Conservation (phyloP, 1,140 invertebrate species). For the Aphidius ervi region DNA sequence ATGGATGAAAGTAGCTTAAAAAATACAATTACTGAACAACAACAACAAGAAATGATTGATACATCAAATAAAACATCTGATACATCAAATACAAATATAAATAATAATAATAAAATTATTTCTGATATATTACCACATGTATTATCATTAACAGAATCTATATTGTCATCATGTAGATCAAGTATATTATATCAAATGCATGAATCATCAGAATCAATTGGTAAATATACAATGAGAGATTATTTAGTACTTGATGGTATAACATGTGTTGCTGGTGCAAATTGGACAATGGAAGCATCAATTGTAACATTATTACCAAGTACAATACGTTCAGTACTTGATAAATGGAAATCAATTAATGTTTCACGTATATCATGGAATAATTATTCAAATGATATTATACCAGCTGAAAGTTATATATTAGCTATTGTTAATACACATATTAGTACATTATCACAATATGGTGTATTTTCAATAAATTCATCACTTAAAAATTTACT, state of each 20-base stretch:
- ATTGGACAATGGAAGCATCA: conserved; percentile 55
- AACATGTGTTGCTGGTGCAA: conserved; percentile 59
- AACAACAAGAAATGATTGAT: conserved; percentile 20
- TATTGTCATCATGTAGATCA: conserved; percentile 53
- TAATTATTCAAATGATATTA: conserved; percentile 71
- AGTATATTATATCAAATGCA: conserved; percentile 57
- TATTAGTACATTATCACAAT: conserved; percentile 57
- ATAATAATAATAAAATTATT: conserved; percentile 41
- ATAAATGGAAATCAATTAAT: conserved; percentile 61
- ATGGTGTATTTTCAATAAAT: conserved; percentile 60
- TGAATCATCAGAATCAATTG: conserved; percentile 50
- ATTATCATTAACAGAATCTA: conserved; percentile 59
- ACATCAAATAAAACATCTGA: conserved; percentile 33
- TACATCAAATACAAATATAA: conserved; percentile 19
- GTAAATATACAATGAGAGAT: conserved; percentile 53
- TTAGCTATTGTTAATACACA: conserved; percentile 60
- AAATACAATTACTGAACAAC: conserved; percentile 24
- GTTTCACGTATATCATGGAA: conserved; percentile 57
- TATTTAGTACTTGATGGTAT: conserved; percentile 57
- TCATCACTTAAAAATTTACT: conserved; percentile 66
- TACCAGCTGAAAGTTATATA: conserved; percentile 78
- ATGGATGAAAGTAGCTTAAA: conserved; percentile 54
- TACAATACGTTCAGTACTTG: conserved; percentile 57
- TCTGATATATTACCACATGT: conserved; percentile 62
- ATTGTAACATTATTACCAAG: conserved; percentile 59